These are phyloP conservation scores for Apeira syringaria DNA, from an alignment of 2,888 invertebrate species.

Conservation along the genomic window DNA sequence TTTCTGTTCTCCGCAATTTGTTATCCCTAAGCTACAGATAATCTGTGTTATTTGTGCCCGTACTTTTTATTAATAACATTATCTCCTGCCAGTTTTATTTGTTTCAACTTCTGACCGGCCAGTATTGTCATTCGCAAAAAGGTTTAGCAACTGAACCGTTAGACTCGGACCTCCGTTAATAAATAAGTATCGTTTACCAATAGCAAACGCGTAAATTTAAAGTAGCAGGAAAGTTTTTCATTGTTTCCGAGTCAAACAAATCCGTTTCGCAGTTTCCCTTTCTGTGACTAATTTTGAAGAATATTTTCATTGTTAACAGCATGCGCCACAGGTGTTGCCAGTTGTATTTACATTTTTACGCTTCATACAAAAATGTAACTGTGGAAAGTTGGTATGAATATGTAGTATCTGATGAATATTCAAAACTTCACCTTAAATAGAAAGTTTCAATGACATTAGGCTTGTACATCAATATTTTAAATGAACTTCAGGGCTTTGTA, in stretches of 20 bases:
- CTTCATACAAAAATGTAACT: conserved; percentile 60
- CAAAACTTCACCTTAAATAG: conserved; percentile 11
- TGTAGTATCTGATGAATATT: conserved; percentile 24
- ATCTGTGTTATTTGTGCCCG: too few relatives aligned
- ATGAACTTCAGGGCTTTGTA: too few relatives aligned
- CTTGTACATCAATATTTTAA: too few relatives aligned
- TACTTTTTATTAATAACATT: too few relatives aligned
- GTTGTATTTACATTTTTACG: conserved; percentile 56
- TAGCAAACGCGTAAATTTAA: conserved; percentile 53
- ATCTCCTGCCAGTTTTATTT: conserved; percentile 9
- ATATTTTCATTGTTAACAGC: conserved; percentile 47
- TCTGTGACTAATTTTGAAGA: conserved; percentile 64
- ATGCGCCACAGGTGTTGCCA: conserved; percentile 39
- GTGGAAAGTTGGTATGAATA: conserved; percentile 34
- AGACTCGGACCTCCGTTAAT: conserved; percentile 50
- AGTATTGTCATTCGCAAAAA: conserved; percentile 7
- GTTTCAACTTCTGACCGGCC: conserved; percentile 1
- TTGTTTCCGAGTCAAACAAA: conserved; percentile 73
- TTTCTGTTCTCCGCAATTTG: too few relatives aligned
- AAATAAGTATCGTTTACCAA: conserved; percentile 59
- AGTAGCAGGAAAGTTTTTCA: conserved; percentile 64
- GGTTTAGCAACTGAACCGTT: conserved; percentile 42
- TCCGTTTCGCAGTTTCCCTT: conserved; percentile 58
- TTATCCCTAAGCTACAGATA: too few relatives aligned
- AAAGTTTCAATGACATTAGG: conserved; percentile 10